These are phyloP conservation scores for Calliphora vomitoria DNA, from an alignment of 2,888 invertebrate species.

Conservation along the genomic window DNA sequence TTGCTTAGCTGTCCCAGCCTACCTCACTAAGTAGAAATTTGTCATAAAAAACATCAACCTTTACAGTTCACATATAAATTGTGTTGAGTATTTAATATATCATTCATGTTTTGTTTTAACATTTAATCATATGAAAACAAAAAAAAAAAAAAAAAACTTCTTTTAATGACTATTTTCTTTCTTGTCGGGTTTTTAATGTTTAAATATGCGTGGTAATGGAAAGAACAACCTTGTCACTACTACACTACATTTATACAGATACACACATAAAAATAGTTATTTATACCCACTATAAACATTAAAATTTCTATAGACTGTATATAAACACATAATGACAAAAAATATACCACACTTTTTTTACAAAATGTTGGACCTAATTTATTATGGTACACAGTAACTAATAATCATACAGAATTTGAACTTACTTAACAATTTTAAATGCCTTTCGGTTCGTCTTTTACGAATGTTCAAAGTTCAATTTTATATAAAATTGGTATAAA, in stretches of 20 bases:
- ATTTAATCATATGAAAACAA: neutral
- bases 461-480: too few species aligned
- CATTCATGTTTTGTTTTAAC: neutral
- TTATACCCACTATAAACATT: slow-evolving; percentile 20
- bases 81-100: neutral
- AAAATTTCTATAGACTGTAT: neutral
- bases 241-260: slow-evolving; percentile 34
- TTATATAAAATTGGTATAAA: too few species aligned
- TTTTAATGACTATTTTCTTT: slow-evolving; percentile 4
- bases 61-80: neutral
- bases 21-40: neutral
- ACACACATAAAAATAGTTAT: neutral
- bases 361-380: too few species aligned
- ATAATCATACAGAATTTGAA: too few species aligned
- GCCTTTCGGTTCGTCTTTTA: too few species aligned
- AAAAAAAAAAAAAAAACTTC: neutral
- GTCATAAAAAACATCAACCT: neutral
- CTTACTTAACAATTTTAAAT: too few species aligned
- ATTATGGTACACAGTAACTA: too few species aligned
- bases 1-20: too few species aligned
- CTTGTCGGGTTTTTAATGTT: neutral
- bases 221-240: slow-evolving; percentile 59
- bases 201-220: slow-evolving; percentile 24
- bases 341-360: neutral
- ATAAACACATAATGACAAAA: neutral